Conservation (phyloP, 2,113 vertebrate species). For the Forbesichthys papilliferus region DNA sequence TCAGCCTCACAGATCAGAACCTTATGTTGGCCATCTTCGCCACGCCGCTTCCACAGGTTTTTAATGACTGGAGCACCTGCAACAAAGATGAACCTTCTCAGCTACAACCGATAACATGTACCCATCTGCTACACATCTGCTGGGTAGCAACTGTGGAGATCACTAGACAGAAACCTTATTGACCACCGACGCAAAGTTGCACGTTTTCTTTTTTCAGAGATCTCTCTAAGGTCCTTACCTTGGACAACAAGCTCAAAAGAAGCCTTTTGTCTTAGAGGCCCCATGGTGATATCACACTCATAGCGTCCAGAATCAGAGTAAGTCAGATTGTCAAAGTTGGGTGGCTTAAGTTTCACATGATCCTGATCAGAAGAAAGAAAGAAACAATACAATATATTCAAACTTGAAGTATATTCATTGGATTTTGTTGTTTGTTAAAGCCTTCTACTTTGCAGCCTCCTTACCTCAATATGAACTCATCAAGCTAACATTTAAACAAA, state of each 20-base stretch:
- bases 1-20: constrained; percentile 87
- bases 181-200: too few species aligned
- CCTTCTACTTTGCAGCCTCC: too few species aligned
- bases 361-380: constrained; percentile 55
- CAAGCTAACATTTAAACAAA: too few species aligned
- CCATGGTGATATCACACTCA: constrained; percentile 81
- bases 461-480: too few species aligned
- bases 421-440: too few species aligned
- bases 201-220: background rate
- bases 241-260: constrained; percentile 85
- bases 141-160: background rate
- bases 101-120: constrained; percentile 7
- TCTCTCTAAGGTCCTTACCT: constrained; percentile 75
- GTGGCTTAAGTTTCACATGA: constrained; percentile 49
- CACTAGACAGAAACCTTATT: background rate
- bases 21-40: constrained; percentile 80
- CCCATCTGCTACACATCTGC: background rate
- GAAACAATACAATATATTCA: background rate
- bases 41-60: constrained; percentile 78
- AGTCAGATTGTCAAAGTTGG: constrained; percentile 80
- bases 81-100: constrained; percentile 42
- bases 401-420: background rate
- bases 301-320: constrained; percentile 88
- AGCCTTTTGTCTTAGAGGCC: constrained; percentile 71
- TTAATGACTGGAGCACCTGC: constrained; percentile 88